phyloP scores from a whole-genome alignment of 2,113 vertebrate genomes.

The Channa maculata region DNA sequence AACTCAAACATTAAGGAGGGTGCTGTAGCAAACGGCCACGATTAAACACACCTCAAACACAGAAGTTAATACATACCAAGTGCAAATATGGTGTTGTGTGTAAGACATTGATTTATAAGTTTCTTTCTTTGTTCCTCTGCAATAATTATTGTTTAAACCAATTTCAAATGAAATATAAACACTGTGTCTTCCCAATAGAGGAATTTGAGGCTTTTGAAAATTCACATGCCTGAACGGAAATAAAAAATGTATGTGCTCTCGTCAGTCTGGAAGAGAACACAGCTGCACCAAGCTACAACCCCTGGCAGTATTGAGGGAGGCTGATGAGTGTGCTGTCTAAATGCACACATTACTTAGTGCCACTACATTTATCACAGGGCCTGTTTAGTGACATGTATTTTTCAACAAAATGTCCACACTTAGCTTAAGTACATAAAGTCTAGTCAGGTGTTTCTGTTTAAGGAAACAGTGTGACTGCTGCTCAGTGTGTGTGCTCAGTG shows the following conservation, averaged over 20 bases:
- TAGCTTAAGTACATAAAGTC: slow-evolving; percentile 16
- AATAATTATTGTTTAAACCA: neutral
- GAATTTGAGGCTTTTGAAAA: neutral
- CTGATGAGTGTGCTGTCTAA: slow-evolving; percentile 38
- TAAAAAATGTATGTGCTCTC: slow-evolving; percentile 7
- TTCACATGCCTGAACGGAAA: slow-evolving; percentile 10
- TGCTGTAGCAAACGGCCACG: too few species aligned
- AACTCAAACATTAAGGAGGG: too few species aligned
- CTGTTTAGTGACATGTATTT: slow-evolving; percentile 60
- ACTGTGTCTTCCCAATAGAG: neutral
- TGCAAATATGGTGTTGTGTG: too few species aligned
- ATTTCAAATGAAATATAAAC: neutral
- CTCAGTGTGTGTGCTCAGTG: neutral
- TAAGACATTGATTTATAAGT: too few species aligned
- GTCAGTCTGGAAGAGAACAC: slow-evolving; percentile 24
- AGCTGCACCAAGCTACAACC: slow-evolving; percentile 48
- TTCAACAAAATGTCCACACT: slow-evolving; percentile 31
- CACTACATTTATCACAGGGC: slow-evolving; percentile 53
- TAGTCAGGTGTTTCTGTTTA: slow-evolving; percentile 9
- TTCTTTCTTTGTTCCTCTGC: too few species aligned
- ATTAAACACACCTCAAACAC: too few species aligned
- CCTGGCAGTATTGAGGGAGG: slow-evolving; percentile 25
- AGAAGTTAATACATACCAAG: too few species aligned
- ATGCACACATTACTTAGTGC: slow-evolving; percentile 57
- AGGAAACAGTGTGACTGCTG: slow-evolving; percentile 7